phyloP scores from a whole-genome alignment of 2,113 vertebrate species.

The Ophiodon elongatus region DNA sequence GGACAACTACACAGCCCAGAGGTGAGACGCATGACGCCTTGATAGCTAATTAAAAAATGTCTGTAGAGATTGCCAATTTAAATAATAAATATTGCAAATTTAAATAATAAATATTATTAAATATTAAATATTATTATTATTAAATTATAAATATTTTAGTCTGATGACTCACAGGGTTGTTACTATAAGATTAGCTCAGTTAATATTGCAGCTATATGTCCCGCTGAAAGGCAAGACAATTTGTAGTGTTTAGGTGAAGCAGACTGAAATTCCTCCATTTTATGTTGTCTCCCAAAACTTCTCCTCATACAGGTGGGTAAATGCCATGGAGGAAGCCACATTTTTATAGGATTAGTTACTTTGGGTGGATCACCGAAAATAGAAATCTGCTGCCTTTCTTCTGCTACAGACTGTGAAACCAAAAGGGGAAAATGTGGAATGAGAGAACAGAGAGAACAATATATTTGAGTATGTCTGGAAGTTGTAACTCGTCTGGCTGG shows the following conservation, averaged over 20 bases:
- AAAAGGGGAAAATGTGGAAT: slow-evolving; percentile 9
- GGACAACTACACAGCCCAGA: slow-evolving; percentile 90
- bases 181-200: background rate
- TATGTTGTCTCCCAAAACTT: background rate
- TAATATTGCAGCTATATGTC: background rate
- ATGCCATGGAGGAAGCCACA: slow-evolving; percentile 96
- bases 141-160: background rate
- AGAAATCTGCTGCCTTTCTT: slow-evolving; percentile 14
- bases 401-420: slow-evolving; percentile 43
- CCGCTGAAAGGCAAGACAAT: background rate
- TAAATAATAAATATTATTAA: too few species aligned
- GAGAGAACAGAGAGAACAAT: slow-evolving; percentile 9
- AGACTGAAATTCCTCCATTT: background rate
- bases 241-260: background rate
- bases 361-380: slow-evolving; percentile 21
- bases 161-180: background rate
- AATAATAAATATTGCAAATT: too few species aligned
- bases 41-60: background rate
- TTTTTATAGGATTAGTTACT: slow-evolving; percentile 90
- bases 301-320: slow-evolving; percentile 89
- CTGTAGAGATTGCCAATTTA: background rate
- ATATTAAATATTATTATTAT: too few species aligned
- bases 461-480: slow-evolving; percentile 35
- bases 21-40: slow-evolving; percentile 78
- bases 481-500: slow-evolving; percentile 25